These are phyloP conservation scores for Drosophila imparisetae DNA, from an alignment of 2,888 invertebrate genomes.

Conservation along the genomic window DNA sequence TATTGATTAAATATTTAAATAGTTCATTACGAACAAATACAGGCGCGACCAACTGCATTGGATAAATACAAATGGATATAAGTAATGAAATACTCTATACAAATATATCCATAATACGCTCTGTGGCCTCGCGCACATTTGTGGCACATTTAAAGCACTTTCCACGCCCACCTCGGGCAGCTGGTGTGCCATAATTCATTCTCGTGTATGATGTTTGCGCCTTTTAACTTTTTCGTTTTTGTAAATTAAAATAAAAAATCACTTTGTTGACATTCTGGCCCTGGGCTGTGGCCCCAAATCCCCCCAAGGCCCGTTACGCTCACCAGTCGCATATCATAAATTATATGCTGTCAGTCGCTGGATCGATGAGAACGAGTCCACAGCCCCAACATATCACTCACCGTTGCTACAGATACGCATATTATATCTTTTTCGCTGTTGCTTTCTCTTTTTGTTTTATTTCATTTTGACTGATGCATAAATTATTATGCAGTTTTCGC, in stretches of 20 bases:
- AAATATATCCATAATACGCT: conserved; percentile 17
- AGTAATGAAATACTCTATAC: background rate
- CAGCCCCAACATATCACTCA: conserved; percentile 21
- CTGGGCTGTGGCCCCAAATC: conserved; percentile 4
- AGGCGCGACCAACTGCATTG: background rate
- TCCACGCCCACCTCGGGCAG: conserved; percentile 54
- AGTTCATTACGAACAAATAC: conserved; percentile 46
- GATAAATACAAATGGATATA: conserved; percentile 1
- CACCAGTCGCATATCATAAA: conserved; percentile 45
- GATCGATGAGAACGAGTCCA: conserved; percentile 34
- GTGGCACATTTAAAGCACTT: conserved; percentile 35
- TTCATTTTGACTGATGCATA: conserved; percentile 30
- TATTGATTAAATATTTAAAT: conserved; percentile 55
- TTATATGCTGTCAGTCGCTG: conserved; percentile 37
- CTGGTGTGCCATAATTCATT: conserved; percentile 65
- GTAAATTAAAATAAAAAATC: conserved; percentile 66
- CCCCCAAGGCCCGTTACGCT: conserved; percentile 22
- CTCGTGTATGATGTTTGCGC: conserved; percentile 39
- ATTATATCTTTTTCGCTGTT: conserved; percentile 7
- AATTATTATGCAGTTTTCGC: conserved; percentile 35
- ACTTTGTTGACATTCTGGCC: conserved; percentile 68
- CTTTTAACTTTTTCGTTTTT: conserved; percentile 34
- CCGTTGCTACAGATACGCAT: conserved; percentile 17
- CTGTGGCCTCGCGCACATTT: conserved; percentile 22
- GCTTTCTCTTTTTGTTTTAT: conserved; percentile 11